Evolutionary conservation across 2,797 vertebrate genomes (phyloP).

Genomic region (Sebastes oblongus): DNA sequence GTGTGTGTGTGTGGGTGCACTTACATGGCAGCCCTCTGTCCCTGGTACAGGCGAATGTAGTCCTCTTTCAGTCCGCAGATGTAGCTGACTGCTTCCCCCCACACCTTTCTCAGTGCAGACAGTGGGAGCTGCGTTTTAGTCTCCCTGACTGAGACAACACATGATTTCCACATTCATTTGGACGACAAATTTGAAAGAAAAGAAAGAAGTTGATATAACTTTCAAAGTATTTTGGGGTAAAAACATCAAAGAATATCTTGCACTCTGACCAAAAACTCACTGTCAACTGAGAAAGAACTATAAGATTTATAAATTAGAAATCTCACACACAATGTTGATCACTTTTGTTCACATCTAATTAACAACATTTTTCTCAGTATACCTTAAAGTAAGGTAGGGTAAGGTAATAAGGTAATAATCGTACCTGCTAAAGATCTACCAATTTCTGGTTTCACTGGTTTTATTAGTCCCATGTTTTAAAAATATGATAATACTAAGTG

Average conservation of each 20-base stretch:
- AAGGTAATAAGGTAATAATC: neutral
- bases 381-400: neutral
- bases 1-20: slow-evolving; percentile 21
- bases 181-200: neutral
- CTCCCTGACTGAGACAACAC: slow-evolving; percentile 87
- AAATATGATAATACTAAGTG: neutral
- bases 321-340: neutral
- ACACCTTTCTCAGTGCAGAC: slow-evolving; percentile 92
- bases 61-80: slow-evolving; percentile 97
- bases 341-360: neutral
- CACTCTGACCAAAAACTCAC: neutral
- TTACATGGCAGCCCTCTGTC: slow-evolving; percentile 95
- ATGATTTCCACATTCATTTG: neutral
- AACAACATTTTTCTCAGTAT: neutral
- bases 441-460: neutral
- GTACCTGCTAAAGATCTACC: neutral
- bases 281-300: neutral
- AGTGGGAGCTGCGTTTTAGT: slow-evolving; percentile 94
- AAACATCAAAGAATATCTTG: neutral
- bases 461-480: neutral
- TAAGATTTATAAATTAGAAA: neutral
- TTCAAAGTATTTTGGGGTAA: neutral
- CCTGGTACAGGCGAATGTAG: slow-evolving; percentile 94
- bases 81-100: slow-evolving; percentile 97
- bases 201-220: neutral